Evolutionary conservation across 1,140 invertebrate genomes (phyloP), one percentile per base, ranked within the genome.

Genomic region (Anthonomus grandis): DNA sequence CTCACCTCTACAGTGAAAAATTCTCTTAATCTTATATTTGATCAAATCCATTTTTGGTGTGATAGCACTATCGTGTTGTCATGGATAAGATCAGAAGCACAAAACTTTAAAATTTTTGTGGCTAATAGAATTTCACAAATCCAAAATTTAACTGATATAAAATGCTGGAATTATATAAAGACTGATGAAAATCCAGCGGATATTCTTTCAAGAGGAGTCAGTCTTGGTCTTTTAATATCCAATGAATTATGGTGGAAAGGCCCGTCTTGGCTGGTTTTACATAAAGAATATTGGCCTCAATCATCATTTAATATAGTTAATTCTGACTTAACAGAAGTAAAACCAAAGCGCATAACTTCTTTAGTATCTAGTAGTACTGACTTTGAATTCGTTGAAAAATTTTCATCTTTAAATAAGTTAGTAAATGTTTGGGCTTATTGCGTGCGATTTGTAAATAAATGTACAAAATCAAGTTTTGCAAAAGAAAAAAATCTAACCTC

Each of bases 231-330:
- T 3, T 24, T 60, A 34, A 36, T 44, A 10, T 25, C 25, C 15
- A 55, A 22, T 12, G 34, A 58, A 10, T 18, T 58, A 12, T 65
- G 59, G 54, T 64, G 54, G 50, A 13, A 46, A 12, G 60, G 54
- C 9, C 62, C 59, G 5, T 3, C 8, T 19, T 58, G 59, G 52
- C 34, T 64, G 23, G 18, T 19, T 8, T 17, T 22, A 24, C 9
- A 13, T 34, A 38, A 12, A 4, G 17, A 22, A 21, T 13, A 45
- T 22, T 24, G 24, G 19, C 10, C 21, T 34, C 6, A 21, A 23
- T 2, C 18, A 23, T 39, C 9, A 39, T 6, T 1, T 12, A 59
- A 1, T 5, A 2, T 37, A 22, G n/a, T 19, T 27, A 13, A 25
- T 38, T 36, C 34, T 31, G 10, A 52, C 10, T 36, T 6, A 41